Evolutionary conservation across 2,113 vertebrate species (phyloP).

Genomic region (Cottus gobio): DNA sequence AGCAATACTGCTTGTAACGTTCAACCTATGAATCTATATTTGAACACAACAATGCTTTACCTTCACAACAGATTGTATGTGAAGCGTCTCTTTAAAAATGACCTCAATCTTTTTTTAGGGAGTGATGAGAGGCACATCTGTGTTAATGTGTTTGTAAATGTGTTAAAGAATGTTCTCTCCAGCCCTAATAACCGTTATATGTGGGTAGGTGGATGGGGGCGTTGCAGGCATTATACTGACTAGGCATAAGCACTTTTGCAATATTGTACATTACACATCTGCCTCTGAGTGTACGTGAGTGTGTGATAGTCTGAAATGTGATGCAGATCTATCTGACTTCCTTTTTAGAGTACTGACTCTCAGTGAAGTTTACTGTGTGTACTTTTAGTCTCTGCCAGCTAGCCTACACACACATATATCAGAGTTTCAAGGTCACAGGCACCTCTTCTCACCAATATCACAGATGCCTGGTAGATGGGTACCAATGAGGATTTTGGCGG

Average conservation of each 20-base stretch:
- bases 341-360: conserved; percentile 14
- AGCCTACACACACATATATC: neutral
- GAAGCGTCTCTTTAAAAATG: neutral
- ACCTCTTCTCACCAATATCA: neutral
- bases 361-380: conserved; percentile 22
- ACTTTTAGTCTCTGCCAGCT: conserved; percentile 7
- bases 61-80: neutral
- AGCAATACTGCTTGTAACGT: neutral
- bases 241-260: conserved; percentile 27
- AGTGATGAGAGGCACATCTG: neutral
- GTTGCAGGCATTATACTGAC: conserved; percentile 43
- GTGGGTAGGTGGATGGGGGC: conserved; percentile 34
- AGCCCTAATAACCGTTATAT: conserved; percentile 21
- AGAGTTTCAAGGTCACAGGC: neutral
- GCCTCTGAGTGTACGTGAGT: conserved; percentile 18
- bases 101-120: neutral
- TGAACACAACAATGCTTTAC: neutral
- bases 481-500: neutral
- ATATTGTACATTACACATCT: conserved; percentile 30
- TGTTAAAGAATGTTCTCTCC: conserved; percentile 34
- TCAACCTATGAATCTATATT: neutral
- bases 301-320: too few relatives aligned
- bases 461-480: neutral
- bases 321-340: too few relatives aligned
- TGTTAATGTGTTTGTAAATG: conserved; percentile 17